phyloP scores from a whole-genome alignment of 2,113 vertebrate species.

The Procavia capensis region DNA sequence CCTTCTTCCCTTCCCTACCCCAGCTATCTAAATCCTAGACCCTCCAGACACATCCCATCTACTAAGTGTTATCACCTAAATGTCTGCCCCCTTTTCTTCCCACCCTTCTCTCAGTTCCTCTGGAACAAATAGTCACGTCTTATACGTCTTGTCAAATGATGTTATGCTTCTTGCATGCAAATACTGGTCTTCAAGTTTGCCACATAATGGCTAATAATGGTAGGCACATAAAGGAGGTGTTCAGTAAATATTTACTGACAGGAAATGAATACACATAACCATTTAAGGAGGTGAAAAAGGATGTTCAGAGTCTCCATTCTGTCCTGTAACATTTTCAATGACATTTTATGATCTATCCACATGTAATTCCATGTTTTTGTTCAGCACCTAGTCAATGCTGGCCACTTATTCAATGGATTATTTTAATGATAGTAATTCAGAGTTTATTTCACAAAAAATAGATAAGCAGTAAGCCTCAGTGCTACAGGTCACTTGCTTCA shows the following conservation, averaged over 20 bases:
- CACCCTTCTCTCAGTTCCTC: neutral
- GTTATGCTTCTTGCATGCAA: neutral
- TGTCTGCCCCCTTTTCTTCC: neutral
- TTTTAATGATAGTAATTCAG: conserved; percentile 18
- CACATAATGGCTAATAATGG: neutral
- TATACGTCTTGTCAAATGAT: conserved; percentile 9
- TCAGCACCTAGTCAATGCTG: neutral
- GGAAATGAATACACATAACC: conserved; percentile 25
- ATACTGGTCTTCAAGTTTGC: neutral
- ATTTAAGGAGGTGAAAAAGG: neutral
- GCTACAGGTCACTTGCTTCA: neutral
- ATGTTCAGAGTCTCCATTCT: neutral
- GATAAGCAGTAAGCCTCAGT: conserved; percentile 20
- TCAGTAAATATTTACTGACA: conserved; percentile 12
- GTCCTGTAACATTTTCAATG: neutral
- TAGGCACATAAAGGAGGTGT: neutral
- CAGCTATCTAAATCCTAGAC: neutral
- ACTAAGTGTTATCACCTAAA: neutral
- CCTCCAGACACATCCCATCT: neutral
- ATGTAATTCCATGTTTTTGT: neutral
- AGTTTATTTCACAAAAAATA: neutral
- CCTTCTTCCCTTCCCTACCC: neutral
- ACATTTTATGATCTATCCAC: neutral
- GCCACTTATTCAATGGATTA: neutral
- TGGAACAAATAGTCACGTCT: neutral